Evolutionary conservation across 23 tunicate genomes (phyloP).

Genomic region (Clavelina lepadiformis): DNA sequence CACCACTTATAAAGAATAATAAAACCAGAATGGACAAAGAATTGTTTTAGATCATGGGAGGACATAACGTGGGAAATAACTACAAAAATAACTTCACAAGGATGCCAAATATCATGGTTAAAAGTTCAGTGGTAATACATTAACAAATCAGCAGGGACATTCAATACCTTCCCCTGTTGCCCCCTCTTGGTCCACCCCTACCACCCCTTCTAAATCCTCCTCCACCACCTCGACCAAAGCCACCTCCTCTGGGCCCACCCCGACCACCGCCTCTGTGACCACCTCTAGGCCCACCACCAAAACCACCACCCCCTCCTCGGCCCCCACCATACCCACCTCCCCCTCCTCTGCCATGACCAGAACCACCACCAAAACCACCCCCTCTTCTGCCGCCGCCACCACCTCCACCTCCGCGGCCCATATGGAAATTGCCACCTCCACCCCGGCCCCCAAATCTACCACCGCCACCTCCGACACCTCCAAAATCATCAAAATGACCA

Average conservation of each 20-base stretch:
- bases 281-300: constrained; percentile 56
- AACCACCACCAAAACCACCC: constrained; percentile 51
- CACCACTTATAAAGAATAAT: no score
- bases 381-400: constrained; percentile 18
- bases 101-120: no score
- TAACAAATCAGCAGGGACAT: no score
- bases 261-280: constrained; percentile 46
- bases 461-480: constrained; percentile 38
- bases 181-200: constrained; percentile 23
- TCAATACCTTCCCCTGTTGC: no score
- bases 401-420: constrained; percentile 48
- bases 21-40: no score
- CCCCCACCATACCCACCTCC: constrained; percentile 36
- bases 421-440: constrained; percentile 34
- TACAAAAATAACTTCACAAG: no score
- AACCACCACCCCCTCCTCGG: constrained; percentile 47
- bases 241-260: constrained; percentile 32
- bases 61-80: no score
- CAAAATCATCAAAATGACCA: constrained; percentile 37
- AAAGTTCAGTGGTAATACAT: no score
- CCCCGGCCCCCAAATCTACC: constrained; percentile 24
- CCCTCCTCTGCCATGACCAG: constrained; percentile 37
- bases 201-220: constrained; percentile 39
- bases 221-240: constrained; percentile 36
- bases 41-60: no score